Evolutionary conservation across 2,888 invertebrate species (phyloP).

Genomic region (Drosophila nr. fundita): DNA sequence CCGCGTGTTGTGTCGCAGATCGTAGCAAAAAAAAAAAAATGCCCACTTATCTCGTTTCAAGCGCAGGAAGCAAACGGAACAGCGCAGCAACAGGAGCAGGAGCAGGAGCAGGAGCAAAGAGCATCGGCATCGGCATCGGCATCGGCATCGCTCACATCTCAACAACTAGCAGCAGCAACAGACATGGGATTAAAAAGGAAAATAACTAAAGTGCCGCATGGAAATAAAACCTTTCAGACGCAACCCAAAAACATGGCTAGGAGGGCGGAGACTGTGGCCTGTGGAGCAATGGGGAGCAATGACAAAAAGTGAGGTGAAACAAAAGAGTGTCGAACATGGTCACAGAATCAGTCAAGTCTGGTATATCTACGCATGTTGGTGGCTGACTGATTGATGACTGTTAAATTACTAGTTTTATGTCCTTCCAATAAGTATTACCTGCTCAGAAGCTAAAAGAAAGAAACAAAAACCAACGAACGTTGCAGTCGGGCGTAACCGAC

Average conservation of each 20-base stretch:
- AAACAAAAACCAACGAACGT: background rate
- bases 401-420: constrained; percentile 2
- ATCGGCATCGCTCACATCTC: constrained; percentile 58
- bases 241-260: constrained; percentile 36
- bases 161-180: constrained; percentile 53
- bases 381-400: background rate
- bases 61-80: constrained; percentile 57
- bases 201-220: constrained; percentile 29
- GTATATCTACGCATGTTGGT: background rate
- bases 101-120: constrained; percentile 22
- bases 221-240: constrained; percentile 65
- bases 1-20: constrained; percentile 67
- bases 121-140: constrained; percentile 22
- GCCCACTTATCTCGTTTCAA: constrained; percentile 73
- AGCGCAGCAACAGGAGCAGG: constrained; percentile 20
- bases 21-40: constrained; percentile 47
- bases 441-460: background rate
- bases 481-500: background rate
- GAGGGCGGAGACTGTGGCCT: background rate
- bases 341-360: background rate
- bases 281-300: background rate
- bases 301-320: background rate
- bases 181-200: constrained; percentile 66
- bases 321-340: background rate
- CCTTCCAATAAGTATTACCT: background rate